phyloP scores from a whole-genome alignment of 2,797 vertebrate species.

The Pterois miles region DNA sequence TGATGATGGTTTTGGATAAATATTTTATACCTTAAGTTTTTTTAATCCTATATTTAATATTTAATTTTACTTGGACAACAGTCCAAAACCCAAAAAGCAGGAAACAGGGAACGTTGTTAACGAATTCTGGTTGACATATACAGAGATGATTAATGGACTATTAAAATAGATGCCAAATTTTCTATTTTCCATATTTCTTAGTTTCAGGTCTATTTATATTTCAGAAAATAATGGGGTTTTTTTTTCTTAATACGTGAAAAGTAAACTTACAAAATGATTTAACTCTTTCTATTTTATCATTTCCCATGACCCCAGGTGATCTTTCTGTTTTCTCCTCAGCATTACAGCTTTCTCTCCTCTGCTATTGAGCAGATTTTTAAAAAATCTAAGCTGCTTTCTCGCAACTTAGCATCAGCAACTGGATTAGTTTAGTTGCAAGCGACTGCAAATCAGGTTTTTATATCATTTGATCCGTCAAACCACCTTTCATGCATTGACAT shows the following conservation, averaged over 20 bases:
- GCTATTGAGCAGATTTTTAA: neutral
- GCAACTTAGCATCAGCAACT: neutral
- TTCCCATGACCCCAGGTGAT: neutral
- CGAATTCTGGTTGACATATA: too few species aligned
- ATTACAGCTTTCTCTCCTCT: neutral
- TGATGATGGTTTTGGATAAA: neutral
- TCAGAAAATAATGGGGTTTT: neutral
- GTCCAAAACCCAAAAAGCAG: neutral
- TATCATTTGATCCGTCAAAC: slow-evolving; percentile 4
- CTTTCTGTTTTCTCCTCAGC: neutral
- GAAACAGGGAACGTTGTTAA: neutral
- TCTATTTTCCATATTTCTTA: too few species aligned
- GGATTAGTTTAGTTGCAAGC: neutral
- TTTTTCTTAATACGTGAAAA: neutral
- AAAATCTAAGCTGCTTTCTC: neutral
- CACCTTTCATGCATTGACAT: slow-evolving; percentile 7
- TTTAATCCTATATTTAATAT: slow-evolving; percentile 1
- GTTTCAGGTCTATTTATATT: neutral
- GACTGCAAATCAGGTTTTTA: neutral
- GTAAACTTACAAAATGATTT: neutral
- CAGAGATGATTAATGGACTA: neutral
- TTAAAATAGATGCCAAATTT: neutral
- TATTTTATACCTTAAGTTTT: neutral
- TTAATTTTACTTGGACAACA: neutral
- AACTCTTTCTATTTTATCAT: neutral